Evolutionary conservation across 2,113 vertebrate species (phyloP).

Genomic region (Panthera leo): DNA sequence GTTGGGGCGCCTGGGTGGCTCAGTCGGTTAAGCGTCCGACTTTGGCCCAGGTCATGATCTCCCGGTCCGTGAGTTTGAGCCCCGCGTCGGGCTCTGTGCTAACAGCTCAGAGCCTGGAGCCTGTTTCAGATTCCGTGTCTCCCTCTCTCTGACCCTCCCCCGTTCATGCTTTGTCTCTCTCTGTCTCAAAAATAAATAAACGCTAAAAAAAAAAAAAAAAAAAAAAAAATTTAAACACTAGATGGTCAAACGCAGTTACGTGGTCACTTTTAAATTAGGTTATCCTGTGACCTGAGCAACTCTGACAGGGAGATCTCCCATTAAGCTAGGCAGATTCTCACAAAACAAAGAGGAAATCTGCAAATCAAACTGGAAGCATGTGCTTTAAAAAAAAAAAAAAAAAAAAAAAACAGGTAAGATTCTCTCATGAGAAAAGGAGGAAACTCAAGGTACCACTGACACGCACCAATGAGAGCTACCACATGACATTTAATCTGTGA

Average conservation of each 20-base stretch:
- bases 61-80: no score
- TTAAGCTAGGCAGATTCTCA: neutral
- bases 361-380: neutral
- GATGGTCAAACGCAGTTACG: neutral
- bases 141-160: no score
- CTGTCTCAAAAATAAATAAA: no score
- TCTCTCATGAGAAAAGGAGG: neutral
- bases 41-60: no score
- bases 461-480: neutral
- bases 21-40: no score
- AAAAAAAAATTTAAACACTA: neutral
- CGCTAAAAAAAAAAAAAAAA: no score
- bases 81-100: no score
- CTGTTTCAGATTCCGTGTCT: no score
- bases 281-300: neutral
- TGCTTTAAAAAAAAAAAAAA: neutral
- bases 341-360: neutral
- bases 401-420: neutral
- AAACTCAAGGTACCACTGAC: neutral
- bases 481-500: neutral
- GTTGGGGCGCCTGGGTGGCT: neutral
- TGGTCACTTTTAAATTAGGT: neutral
- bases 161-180: no score
- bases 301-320: neutral
- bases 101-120: no score